phyloP scores from a whole-genome alignment of 2,888 invertebrate species.

The Nymphalis polychloros region DNA sequence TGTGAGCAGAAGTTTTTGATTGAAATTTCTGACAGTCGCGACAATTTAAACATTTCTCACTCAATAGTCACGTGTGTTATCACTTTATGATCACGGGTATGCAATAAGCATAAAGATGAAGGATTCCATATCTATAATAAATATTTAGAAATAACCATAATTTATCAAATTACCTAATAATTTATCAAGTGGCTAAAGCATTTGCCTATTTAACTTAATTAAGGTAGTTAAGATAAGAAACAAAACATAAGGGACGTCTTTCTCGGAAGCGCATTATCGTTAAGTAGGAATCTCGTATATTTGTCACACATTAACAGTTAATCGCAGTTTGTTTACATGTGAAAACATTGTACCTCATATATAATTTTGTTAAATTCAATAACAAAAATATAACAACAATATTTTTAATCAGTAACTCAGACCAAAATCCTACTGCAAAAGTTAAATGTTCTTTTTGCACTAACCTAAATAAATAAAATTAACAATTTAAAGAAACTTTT shows the following conservation, averaged over 20 bases:
- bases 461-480: too few relatives aligned
- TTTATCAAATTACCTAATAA: not conserved
- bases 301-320: constrained; percentile 22
- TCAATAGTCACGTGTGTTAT: not conserved
- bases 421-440: too few relatives aligned
- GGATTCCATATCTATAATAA: too few relatives aligned
- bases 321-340: constrained; percentile 17
- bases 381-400: not conserved
- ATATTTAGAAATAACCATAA: not conserved
- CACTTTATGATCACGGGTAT: not conserved
- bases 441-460: too few relatives aligned
- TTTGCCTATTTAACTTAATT: constrained; percentile 19
- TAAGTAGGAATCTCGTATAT: constrained; percentile 23
- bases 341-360: constrained; percentile 2
- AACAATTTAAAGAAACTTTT: too few relatives aligned
- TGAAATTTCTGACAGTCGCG: not conserved
- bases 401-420: too few relatives aligned
- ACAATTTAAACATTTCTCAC: not conserved
- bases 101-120: not conserved
- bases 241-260: constrained; percentile 18
- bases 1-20: not conserved
- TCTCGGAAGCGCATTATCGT: constrained; percentile 28
- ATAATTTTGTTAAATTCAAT: not conserved
- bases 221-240: constrained; percentile 23
- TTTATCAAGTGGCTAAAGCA: not conserved